Percentiles rank a stretch among this genome's conserved stretches.
Evolutionary conservation across 2,113 vertebrate genomes (phyloP).

Genomic region (Rattus norvegicus): GRCr8 NC_086024.1:53464001-53464500

Average conservation of each 20-base stretch:
- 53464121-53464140: not conserved
- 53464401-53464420: too few species aligned
- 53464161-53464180: not conserved
- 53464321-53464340: too few species aligned
- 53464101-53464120: not conserved
- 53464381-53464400: too few species aligned
- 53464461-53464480: too few species aligned
- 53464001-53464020: not conserved
- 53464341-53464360: too few species aligned
- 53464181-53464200: not conserved
- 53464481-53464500: too few species aligned
- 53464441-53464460: too few species aligned
- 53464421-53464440: too few species aligned
- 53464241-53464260: not conserved
- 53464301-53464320: too few species aligned
- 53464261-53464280: not conserved
- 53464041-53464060: not conserved
- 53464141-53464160: not conserved
- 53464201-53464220: not conserved
- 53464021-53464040: not conserved
- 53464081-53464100: not conserved
- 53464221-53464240: not conserved
- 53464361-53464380: too few species aligned
- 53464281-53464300: not conserved
- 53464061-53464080: not conserved